phyloP scores from a whole-genome alignment of 37 sponge, comb jelly and placozoan species.

The Petrosia ficiformis region DNA sequence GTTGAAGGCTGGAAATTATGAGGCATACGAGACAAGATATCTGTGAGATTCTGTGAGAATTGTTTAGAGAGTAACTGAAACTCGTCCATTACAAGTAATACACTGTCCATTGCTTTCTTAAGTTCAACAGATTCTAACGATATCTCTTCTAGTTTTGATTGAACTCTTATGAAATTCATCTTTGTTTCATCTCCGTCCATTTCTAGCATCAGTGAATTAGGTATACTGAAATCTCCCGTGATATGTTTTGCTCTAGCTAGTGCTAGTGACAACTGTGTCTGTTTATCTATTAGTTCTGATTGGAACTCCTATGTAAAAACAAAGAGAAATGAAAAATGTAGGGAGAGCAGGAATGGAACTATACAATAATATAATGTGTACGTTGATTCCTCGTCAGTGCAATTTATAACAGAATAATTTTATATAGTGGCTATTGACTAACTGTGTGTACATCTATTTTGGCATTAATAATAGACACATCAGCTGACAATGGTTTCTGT shows the following conservation, averaged over 20 bases:
- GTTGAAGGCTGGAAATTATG: not conserved
- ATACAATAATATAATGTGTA: no score
- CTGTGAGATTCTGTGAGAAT: conserved; percentile 10
- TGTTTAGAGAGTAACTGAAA: conserved; percentile 19
- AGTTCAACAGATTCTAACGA: conserved; percentile 24
- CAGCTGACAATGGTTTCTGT: conserved; percentile 36
- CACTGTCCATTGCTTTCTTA: conserved; percentile 21
- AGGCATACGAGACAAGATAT: not conserved
- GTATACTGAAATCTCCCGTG: not conserved
- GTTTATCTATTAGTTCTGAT: not conserved
- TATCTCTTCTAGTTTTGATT: conserved; percentile 31
- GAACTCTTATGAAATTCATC: conserved; percentile 13
- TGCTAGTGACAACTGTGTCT: conserved; percentile 5
- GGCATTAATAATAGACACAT: conserved; percentile 6
- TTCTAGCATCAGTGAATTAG: not conserved
- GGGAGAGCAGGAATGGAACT: not conserved
- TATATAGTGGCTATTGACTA: no score
- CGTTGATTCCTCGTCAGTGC: no score
- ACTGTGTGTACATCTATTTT: conserved; percentile 24
- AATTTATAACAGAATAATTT: no score
- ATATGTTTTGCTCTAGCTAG: not conserved
- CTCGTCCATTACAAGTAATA: conserved; percentile 38
- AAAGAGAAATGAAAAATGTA: not conserved
- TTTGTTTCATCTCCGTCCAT: conserved; percentile 12
- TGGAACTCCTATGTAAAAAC: not conserved